Conservation (phyloP, 2,888 invertebrate species). For the Vesta saturnalis region DNA sequence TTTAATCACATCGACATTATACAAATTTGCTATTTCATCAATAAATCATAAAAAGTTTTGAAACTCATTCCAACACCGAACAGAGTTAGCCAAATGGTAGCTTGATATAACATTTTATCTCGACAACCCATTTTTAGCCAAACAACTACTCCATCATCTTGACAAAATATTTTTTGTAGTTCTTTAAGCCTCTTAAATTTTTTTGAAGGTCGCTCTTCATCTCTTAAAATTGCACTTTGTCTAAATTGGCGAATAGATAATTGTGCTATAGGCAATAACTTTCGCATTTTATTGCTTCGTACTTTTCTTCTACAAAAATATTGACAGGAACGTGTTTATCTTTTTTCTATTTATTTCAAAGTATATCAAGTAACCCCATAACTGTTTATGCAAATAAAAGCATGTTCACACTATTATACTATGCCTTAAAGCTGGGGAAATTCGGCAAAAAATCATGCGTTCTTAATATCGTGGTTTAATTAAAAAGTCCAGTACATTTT, state of each 20-base stretch:
- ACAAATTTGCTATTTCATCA: not conserved
- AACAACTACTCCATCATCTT: slow-evolving; percentile 27
- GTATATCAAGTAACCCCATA: not conserved
- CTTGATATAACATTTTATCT: slow-evolving; percentile 24
- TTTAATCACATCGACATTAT: too few species aligned
- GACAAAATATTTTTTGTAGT: slow-evolving; percentile 18
- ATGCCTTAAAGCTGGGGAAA: too few species aligned
- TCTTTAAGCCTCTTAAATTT: slow-evolving; percentile 19
- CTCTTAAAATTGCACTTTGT: not conserved
- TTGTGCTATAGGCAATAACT: not conserved
- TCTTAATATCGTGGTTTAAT: too few species aligned
- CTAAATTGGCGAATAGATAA: not conserved
- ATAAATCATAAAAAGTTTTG: not conserved
- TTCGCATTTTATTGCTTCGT: not conserved
- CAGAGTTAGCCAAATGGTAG: not conserved
- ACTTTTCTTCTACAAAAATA: not conserved
- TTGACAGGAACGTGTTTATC: not conserved
- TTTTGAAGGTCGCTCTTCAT: slow-evolving; percentile 14
- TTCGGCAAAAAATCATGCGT: too few species aligned
- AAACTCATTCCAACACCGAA: not conserved
- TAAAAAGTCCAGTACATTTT: too few species aligned
- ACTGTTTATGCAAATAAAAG: too few species aligned
- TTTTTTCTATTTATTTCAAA: not conserved
- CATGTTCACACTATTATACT: too few species aligned
- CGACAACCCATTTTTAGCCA: slow-evolving; percentile 18